These are phyloP conservation scores for Phytoseiulus persimilis DNA, from an alignment of 2,888 invertebrate genomes.

Conservation along the genomic window DNA sequence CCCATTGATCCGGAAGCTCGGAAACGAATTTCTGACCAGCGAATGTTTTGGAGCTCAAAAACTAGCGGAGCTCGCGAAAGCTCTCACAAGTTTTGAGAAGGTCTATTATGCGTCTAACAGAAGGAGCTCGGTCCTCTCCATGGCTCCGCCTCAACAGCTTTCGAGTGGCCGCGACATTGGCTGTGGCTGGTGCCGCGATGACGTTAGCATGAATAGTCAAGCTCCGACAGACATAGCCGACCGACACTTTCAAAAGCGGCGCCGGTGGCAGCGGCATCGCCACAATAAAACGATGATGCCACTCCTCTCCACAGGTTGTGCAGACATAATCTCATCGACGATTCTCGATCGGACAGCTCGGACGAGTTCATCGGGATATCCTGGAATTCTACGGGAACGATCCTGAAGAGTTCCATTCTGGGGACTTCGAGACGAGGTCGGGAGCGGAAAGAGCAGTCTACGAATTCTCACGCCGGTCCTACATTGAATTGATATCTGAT, in stretches of 20 bases:
- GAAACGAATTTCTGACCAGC: neutral
- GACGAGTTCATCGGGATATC: too few species aligned
- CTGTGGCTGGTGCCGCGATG: neutral
- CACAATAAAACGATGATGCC: neutral
- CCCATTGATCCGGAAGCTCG: neutral
- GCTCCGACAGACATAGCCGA: neutral
- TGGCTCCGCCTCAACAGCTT: neutral
- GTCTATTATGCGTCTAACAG: neutral
- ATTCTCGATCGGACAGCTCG: neutral
- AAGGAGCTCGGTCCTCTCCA: neutral
- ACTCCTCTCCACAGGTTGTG: neutral
- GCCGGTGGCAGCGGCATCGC: neutral
- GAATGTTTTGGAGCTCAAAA: neutral
- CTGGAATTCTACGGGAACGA: too few species aligned
- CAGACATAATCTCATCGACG: neutral
- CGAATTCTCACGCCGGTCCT: neutral
- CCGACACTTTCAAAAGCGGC: neutral
- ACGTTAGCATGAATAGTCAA: neutral
- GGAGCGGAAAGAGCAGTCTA: neutral
- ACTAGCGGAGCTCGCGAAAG: neutral
- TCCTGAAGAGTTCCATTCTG: too few species aligned
- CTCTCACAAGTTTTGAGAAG: neutral
- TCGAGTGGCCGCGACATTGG: neutral
- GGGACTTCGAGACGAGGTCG: neutral
- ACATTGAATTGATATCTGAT: neutral